Evolutionary conservation across 1,140 invertebrate genomes (phyloP).

Genomic region (Brachionus calyciflorus): DNA sequence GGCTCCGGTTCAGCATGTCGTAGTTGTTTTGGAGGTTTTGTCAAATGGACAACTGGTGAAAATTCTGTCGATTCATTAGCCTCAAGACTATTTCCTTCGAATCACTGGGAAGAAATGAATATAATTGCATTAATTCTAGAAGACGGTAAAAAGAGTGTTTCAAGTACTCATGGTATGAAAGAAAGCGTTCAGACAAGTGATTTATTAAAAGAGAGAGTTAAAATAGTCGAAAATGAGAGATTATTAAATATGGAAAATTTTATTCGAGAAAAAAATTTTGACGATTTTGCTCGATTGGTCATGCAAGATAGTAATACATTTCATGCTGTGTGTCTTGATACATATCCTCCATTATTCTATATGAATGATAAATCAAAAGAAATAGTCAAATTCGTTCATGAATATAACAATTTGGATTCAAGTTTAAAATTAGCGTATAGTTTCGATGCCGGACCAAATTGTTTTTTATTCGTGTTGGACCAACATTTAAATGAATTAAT

Average conservation of each 20-base stretch:
- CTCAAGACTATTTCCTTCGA: constrained; percentile 66
- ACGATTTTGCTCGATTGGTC: constrained; percentile 72
- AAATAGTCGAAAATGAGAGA: constrained; percentile 70
- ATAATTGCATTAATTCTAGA: constrained; percentile 76
- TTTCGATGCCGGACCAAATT: constrained; percentile 95
- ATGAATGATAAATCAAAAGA: constrained; percentile 81
- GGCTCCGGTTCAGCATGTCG: constrained; percentile 95
- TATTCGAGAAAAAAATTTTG: constrained; percentile 77
- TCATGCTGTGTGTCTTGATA: constrained; percentile 88
- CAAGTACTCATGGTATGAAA: constrained; percentile 89
- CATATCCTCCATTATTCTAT: constrained; percentile 87
- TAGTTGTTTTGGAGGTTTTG: constrained; percentile 89
- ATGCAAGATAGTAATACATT: constrained; percentile 88
- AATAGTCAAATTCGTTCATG: constrained; percentile 76
- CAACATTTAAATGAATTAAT: not conserved
- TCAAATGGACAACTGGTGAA: constrained; percentile 78
- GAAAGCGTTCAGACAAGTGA: constrained; percentile 75
- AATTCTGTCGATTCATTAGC: constrained; percentile 80
- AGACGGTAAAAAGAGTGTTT: constrained; percentile 71
- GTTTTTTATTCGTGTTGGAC: constrained; percentile 69
- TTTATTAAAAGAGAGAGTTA: constrained; percentile 73
- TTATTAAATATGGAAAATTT: constrained; percentile 72
- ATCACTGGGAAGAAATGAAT: constrained; percentile 86
- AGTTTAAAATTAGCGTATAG: constrained; percentile 76
- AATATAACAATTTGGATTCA: constrained; percentile 68